Conservation (phyloP, 2,888 invertebrate genomes). For the Byasa hedistus region DNA sequence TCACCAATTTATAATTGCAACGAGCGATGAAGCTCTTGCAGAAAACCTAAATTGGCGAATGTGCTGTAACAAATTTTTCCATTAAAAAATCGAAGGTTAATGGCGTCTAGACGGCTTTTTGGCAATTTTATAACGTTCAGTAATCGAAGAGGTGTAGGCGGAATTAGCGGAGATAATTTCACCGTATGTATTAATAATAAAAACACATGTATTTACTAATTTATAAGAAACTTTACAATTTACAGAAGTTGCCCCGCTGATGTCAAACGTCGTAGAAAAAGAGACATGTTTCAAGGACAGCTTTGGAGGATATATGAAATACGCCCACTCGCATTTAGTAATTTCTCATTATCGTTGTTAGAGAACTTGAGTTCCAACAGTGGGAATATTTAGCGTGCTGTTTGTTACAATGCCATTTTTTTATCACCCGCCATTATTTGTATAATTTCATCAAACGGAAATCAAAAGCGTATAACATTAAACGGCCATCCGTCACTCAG, state of each 20-base stretch:
- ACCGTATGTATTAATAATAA: neutral
- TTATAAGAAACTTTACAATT: too few relatives aligned
- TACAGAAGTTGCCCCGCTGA: too few relatives aligned
- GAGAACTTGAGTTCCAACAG: too few relatives aligned
- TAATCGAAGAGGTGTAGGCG: neutral
- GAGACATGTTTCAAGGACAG: too few relatives aligned
- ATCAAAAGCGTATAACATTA: slow-evolving; percentile 17
- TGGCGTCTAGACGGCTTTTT: slow-evolving; percentile 4
- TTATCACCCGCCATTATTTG: slow-evolving; percentile 18
- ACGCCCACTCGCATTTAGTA: too few relatives aligned
- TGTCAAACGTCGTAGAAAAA: too few relatives aligned
- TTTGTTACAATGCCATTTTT: neutral
- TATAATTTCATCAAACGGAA: slow-evolving; percentile 26
- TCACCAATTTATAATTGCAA: slow-evolving; percentile 24
- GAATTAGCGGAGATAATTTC: neutral
- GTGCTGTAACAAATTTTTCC: slow-evolving; percentile 24
- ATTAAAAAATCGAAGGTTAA: slow-evolving; percentile 19
- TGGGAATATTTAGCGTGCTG: too few relatives aligned
- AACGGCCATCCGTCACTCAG: slow-evolving; percentile 25
- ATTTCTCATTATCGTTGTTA: too few relatives aligned
- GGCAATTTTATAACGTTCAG: slow-evolving; percentile 11
- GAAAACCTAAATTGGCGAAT: slow-evolving; percentile 11
- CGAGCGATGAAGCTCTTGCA: slow-evolving; percentile 1
- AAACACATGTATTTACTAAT: neutral
- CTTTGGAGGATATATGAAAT: too few relatives aligned